These are phyloP conservation scores for Drosophila nr. perissopoda DNA, from an alignment of 2,888 invertebrate genomes.

Conservation along the genomic window DNA sequence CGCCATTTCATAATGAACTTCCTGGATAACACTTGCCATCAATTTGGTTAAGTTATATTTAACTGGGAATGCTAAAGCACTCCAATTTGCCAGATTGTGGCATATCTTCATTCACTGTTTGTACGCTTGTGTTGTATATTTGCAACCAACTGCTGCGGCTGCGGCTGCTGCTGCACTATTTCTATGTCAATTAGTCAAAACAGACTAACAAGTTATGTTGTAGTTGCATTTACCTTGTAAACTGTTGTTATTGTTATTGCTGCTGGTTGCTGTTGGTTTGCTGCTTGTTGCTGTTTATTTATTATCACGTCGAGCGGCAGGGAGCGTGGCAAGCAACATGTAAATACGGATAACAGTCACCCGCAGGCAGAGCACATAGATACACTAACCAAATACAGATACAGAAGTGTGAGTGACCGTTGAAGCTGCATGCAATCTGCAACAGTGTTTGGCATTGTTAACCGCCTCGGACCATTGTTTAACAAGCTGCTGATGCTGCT, in stretches of 20 bases:
- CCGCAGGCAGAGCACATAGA: slow-evolving; percentile 13
- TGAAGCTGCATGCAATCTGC: slow-evolving; percentile 48
- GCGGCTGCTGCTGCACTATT: not conserved
- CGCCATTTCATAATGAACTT: not conserved
- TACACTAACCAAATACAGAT: slow-evolving; percentile 11
- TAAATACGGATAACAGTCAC: slow-evolving; percentile 56
- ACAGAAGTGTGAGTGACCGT: slow-evolving; percentile 45
- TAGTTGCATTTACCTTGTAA: slow-evolving; percentile 31
- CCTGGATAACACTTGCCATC: not conserved
- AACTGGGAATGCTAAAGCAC: not conserved
- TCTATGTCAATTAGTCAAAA: slow-evolving; percentile 74
- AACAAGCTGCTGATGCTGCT: slow-evolving; percentile 29
- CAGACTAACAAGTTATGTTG: slow-evolving; percentile 67
- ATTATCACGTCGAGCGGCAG: slow-evolving; percentile 48
- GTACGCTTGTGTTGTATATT: slow-evolving; percentile 19
- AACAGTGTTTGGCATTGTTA: slow-evolving; percentile 65
- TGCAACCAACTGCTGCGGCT: slow-evolving; percentile 20
- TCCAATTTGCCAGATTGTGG: slow-evolving; percentile 27
- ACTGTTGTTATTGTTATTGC: slow-evolving; percentile 4
- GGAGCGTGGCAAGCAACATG: slow-evolving; percentile 65
- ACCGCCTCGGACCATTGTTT: slow-evolving; percentile 62
- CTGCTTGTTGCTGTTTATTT: slow-evolving; percentile 31
- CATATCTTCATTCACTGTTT: slow-evolving; percentile 19
- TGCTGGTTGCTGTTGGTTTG: slow-evolving; percentile 4
- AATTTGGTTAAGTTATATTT: not conserved